Evolutionary conservation across 2,797 vertebrate species (phyloP).

Genomic region (Lepilemur septentrionalis): DNA sequence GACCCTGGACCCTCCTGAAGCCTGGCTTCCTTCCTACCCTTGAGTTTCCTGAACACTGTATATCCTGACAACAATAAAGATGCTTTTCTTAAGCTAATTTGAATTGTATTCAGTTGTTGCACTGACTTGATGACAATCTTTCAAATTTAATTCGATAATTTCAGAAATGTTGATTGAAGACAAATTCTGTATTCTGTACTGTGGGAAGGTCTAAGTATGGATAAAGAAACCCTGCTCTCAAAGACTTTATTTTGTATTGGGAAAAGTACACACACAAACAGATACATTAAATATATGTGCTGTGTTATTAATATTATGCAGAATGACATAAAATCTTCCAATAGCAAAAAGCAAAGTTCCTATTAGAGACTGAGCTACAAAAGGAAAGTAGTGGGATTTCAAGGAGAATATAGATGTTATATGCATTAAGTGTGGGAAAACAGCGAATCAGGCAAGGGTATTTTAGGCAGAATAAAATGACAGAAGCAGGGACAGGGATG

Average conservation of each 20-base stretch:
- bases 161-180: neutral
- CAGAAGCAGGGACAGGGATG: neutral
- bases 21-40: neutral
- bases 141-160: neutral
- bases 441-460: neutral
- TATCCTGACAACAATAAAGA: neutral
- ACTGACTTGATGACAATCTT: neutral
- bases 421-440: neutral
- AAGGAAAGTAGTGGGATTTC: neutral
- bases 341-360: neutral
- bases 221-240: neutral
- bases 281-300: neutral
- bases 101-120: neutral
- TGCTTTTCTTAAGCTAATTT: neutral
- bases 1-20: neutral
- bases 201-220: neutral
- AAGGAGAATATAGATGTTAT: neutral
- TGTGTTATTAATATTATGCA: neutral
- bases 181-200: neutral
- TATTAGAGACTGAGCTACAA: neutral
- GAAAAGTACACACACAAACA: neutral
- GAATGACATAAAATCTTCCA: neutral
- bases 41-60: rapidly evolving
- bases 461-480: neutral
- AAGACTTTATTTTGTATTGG: neutral